phyloP scores from a whole-genome alignment of 92 coral and sea anemone genomes.

The Scolanthus callimorphus region DNA sequence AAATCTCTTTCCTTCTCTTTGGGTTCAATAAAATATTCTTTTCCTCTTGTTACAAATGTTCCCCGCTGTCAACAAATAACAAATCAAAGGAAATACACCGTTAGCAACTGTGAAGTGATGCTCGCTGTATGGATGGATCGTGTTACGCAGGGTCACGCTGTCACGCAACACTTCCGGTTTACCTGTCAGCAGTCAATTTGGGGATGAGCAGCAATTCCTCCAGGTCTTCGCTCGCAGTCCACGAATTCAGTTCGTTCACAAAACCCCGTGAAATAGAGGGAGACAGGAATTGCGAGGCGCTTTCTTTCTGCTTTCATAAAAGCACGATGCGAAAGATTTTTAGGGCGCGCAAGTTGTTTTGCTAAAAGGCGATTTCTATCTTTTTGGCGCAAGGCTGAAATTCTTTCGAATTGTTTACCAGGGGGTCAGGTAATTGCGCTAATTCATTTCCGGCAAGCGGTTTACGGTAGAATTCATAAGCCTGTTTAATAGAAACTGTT shows the following conservation, averaged over 20 bases:
- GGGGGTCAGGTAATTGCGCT: slow-evolving; percentile 66
- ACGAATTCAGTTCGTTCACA: no score
- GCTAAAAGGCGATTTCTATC: no score
- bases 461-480: slow-evolving; percentile 8
- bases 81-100: no score
- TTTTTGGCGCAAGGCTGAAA: background rate
- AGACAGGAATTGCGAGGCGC: no score
- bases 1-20: slow-evolving; percentile 22
- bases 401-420: slow-evolving; percentile 54
- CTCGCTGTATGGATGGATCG: no score
- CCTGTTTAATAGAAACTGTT: slow-evolving; percentile 13
- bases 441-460: slow-evolving; percentile 54
- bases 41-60: slow-evolving; percentile 65
- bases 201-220: background rate
- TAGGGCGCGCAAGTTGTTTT: no score
- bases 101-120: no score
- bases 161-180: slow-evolving; percentile 3
- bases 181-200: background rate
- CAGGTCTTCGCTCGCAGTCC: no score
- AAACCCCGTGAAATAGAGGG: no score
- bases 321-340: no score
- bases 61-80: slow-evolving; percentile 84
- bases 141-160: no score
- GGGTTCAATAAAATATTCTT: slow-evolving; percentile 68
- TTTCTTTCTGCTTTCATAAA: no score